Base-by-base conservation (phyloP, 2,888 invertebrate genomes). In the Oxyteleia sp. region DNA sequence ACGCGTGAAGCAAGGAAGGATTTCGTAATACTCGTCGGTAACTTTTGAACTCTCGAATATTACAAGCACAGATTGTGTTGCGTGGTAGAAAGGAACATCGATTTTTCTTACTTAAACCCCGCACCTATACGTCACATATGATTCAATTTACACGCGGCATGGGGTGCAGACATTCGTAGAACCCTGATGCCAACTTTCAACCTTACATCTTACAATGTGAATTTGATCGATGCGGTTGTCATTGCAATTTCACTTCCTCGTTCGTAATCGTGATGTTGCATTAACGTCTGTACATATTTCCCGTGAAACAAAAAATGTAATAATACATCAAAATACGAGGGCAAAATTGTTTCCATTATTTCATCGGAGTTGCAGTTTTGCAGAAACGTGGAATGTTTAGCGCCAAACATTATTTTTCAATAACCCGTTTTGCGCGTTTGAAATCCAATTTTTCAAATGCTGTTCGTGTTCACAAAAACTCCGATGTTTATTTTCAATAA, bases 161-260 rank as follows among this genome's bases (percentile, higher is more conserved):
- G 38, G 51, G 79, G 53, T 23, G 63, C 74, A 68, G 64, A 74
- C 74, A 59, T 82, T 59, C 63, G 76, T 69, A 79, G 72, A 78
- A 61, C 68, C 64, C 47, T 74, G 68, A 57, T 66, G 76, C 71
- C 69, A 76, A 82, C 76, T 69, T 82, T 71, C 76, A 76, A 82
- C 76, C 69, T 69, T 45, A 66, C 66, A 64, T 49, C 61, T 49
- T 61, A 68, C 35, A 43, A 61, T 64, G 51, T 61, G 64, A 76
- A 57, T 71, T 75, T 82, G 75, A 75, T 82, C 64, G 76, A 82
- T 82, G 76, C 49, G 64, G 43, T 71, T 82, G 76, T 57, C 82
- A 75, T 71, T 71, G 71, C 53, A 53, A 71, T 82, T 75, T 71
- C 45, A 57, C 45, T 75, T 64, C 41, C 35, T 38, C 13, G 45